Base-by-base conservation (phyloP, 2,797 vertebrate species). In the Leptatherina wallacei region DNA sequence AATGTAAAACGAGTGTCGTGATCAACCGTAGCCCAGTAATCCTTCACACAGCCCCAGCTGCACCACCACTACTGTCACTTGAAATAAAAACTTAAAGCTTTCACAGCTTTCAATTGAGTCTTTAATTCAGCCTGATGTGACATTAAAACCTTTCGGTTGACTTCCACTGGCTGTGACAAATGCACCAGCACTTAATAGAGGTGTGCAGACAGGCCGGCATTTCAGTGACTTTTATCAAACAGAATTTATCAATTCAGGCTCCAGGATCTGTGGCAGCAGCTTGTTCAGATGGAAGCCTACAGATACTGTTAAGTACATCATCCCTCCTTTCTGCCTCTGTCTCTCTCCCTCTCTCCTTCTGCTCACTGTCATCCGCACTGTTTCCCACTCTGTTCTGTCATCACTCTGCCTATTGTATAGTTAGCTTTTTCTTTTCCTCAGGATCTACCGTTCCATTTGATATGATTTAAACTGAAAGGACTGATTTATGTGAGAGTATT, bases 221-320 rank as follows among this genome's bases (percentile, higher is more conserved):
- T 92, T 94, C 87, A 73, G 78, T 92, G 92, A 92, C 93, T 94
- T 94, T 92, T 94, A 93, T 93, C 92, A 93, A 92, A 90, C 87
- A 70, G 88, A 89, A 94, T 93, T 93, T 92, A 94, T 94, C 92
- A 92, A 81, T 81, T 84, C 87, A 44, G 86, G 81, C 89, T 90
- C 87, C 89, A 77, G 90, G 91, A 92, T 93, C 88, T 89, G 90
- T 87, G 88, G 87, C 90, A 92, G 91, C 88, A 87, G 91, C 92
- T 90, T 92, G 93, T 94, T 93, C 89, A 85, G 91, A 89, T 86
- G 85, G 92, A 91, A 93, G 91, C 88, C 92, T 84, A 89, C 91
- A 93, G 94, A 95, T 94, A 94, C 73, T 73, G 90, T 93, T 94
- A 94, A 95, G 92, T 91, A 93, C 93, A 94, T 94, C 92, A 92